Base-by-base conservation (phyloP, 2,797 vertebrate genomes). In the Paratrypauchen microcephalus region DNA sequence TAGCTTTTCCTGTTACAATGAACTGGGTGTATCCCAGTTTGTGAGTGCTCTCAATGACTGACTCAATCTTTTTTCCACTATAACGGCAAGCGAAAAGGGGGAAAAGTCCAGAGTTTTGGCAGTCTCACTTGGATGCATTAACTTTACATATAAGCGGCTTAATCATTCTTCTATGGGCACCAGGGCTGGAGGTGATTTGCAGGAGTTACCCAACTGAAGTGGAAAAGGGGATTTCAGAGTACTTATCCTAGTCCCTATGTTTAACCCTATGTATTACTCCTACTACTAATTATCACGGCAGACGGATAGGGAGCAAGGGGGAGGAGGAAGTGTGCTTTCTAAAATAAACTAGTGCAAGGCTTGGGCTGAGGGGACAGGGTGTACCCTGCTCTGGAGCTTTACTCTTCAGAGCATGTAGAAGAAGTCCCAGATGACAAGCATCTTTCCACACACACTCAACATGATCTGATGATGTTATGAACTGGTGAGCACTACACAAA, bases 211-310 rank as follows among this genome's bases (percentile, higher is more conserved):
- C 77, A 80, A 80, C 47, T 65, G 65, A 76, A 80, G 79, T 86
- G 78, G 83, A 89, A 87, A 94, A 54, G 92, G 93, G 64, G 93
- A 94, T 82, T 95, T 91, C 77, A 92, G 91, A 66, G 90, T 75
- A 91, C 55, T 65, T 65, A 65, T 28, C 24, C 72, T 4, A 70
- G 60, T 72, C 72, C 84, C 73, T 83, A 36, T 67, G 48, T 75
- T 83, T 73, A 79, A 73, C 66, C 74, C 71, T 89, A 71, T 12
- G 76, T 70, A 79, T 88, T 80, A 86, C 78, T 81, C 81, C 78
- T 55, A 72, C 89, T 83, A 76, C 83, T 88, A 89, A 90, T 90
- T 89, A 91, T 90, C 85, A 79, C 79, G 80, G 83, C 71, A 77
- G 83, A 83, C 74, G 60, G 81, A 73, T 64, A 82, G 77, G 71